phyloP scores from a whole-genome alignment of 2,113 vertebrate genomes.

The Microcebus jonahi region DNA sequence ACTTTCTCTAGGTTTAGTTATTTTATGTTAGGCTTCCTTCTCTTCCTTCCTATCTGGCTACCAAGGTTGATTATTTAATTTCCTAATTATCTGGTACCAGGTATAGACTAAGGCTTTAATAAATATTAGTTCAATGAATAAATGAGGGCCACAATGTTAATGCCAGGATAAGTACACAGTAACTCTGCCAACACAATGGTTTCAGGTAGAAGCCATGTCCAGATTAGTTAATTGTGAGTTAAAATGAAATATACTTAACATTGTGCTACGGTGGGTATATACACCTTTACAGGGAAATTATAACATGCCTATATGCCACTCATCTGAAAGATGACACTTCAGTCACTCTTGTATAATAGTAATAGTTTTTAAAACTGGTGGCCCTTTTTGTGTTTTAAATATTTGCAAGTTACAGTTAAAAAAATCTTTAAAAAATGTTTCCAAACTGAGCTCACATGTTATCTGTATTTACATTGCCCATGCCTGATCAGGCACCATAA shows the following conservation, averaged over 20 bases:
- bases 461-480: background rate
- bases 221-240: background rate
- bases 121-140: background rate
- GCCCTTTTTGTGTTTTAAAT: background rate
- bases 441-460: background rate
- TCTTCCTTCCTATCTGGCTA: background rate
- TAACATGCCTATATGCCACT: background rate
- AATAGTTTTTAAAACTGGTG: background rate
- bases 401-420: background rate
- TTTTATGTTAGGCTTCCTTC: background rate
- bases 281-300: background rate
- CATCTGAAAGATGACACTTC: background rate
- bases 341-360: background rate
- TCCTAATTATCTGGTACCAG: background rate
- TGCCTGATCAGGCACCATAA: background rate
- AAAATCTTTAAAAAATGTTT: background rate
- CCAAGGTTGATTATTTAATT: background rate
- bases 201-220: background rate
- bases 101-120: background rate
- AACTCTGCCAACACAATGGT: background rate
- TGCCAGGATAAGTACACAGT: background rate
- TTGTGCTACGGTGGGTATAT: background rate
- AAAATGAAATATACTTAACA: background rate
- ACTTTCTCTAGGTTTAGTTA: background rate
- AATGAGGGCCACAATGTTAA: background rate